Evolutionary conservation across 1,140 invertebrate species (phyloP).

Genomic region (Trichomalopsis sarcophagae): DNA sequence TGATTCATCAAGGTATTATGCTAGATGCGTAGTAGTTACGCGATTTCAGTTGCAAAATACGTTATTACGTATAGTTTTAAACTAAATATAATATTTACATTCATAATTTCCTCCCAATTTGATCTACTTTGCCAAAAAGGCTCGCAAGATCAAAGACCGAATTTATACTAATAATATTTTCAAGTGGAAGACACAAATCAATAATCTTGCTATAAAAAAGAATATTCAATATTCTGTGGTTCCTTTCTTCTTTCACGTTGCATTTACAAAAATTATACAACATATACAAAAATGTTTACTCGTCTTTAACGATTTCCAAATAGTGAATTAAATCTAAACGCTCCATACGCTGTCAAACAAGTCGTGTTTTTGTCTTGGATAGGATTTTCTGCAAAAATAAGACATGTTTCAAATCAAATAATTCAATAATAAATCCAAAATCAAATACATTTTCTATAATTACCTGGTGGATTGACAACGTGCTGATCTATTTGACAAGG

Average conservation of each 20-base stretch:
- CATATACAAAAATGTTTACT: not conserved
- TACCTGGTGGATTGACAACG: not conserved
- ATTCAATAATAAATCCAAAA: not conserved
- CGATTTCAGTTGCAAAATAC: not conserved
- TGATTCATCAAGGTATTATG: not conserved
- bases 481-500: not conserved
- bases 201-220: not conserved
- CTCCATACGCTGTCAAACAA: not conserved
- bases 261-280: not conserved
- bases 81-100: not conserved
- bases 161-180: not conserved
- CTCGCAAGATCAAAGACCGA: not conserved
- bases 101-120: not conserved
- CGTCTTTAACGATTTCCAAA: not conserved
- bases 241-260: not conserved
- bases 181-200: not conserved
- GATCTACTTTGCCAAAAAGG: not conserved
- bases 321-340: not conserved
- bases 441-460: not conserved
- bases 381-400: not conserved
- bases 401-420: not conserved
- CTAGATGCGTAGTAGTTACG: too few relatives aligned
- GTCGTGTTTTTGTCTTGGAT: not conserved
- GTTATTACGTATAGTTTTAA: too few relatives aligned
- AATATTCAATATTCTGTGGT: not conserved